These are phyloP conservation scores for Philaenus spumarius DNA, from an alignment of 1,140 invertebrate genomes.

Conservation along the genomic window DNA sequence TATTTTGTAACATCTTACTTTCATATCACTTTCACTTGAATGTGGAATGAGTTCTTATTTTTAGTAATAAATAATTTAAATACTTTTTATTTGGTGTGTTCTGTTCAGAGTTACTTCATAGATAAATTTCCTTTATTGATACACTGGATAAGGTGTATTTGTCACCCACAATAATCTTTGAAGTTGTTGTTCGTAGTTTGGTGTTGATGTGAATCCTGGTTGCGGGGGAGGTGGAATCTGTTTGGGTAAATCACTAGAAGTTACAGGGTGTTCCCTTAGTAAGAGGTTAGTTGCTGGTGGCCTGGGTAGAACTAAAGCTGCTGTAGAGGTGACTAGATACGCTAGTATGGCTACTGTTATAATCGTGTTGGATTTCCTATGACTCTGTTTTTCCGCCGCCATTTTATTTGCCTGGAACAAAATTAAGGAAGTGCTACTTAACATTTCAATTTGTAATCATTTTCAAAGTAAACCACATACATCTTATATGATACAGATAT, in stretches of 20 bases:
- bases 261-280: constrained; percentile 36
- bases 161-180: constrained; percentile 5
- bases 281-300: constrained; percentile 36
- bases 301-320: constrained; percentile 40
- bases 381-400: too few relatives aligned
- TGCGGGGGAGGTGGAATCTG: constrained; percentile 42
- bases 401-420: too few relatives aligned
- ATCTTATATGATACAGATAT: too few relatives aligned
- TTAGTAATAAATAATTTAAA: too few relatives aligned
- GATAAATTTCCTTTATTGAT: constrained; percentile 7
- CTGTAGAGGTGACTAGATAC: not conserved
- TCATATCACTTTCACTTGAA: too few relatives aligned
- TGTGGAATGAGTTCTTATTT: too few relatives aligned
- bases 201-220: constrained; percentile 27
- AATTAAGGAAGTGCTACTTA: too few relatives aligned
- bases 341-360: not conserved
- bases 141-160: constrained; percentile 7
- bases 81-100: constrained; percentile 52
- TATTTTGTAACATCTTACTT: too few relatives aligned
- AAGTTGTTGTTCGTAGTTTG: constrained; percentile 21
- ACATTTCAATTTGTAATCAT: too few relatives aligned
- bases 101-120: constrained; percentile 53
- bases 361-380: too few relatives aligned
- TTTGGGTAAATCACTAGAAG: constrained; percentile 42
- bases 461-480: too few relatives aligned